These are phyloP conservation scores for Ceryle rudis DNA, from an alignment of 2,797 vertebrate genomes.

Conservation along the genomic window DNA sequence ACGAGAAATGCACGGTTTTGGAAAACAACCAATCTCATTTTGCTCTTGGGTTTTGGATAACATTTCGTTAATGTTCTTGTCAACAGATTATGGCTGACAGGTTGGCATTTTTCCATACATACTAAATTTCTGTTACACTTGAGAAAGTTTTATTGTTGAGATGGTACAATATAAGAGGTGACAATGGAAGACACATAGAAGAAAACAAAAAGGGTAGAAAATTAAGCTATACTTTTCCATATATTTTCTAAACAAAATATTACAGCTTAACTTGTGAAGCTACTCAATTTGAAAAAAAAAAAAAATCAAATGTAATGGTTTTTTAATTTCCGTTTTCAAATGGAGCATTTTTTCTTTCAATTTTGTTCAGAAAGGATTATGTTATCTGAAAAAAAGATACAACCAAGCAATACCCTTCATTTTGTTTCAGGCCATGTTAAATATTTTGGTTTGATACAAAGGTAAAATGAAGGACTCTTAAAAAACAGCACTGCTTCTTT, in stretches of 20 bases:
- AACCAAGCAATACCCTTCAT: background rate
- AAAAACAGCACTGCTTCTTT: background rate
- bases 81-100: background rate
- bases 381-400: background rate
- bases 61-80: background rate
- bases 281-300: background rate
- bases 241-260: background rate
- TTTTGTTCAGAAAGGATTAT: background rate
- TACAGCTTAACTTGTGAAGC: background rate
- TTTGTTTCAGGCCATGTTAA: background rate
- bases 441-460: background rate
- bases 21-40: slow-evolving; percentile 13
- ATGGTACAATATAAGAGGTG: background rate
- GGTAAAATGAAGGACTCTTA: background rate
- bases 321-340: background rate
- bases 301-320: background rate
- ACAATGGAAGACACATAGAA: background rate
- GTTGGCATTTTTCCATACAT: background rate
- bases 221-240: background rate
- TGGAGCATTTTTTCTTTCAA: background rate
- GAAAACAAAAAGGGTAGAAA: background rate
- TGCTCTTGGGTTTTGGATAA: background rate
- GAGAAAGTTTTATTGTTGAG: background rate
- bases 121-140: background rate
- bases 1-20: background rate